phyloP scores from a whole-genome alignment of 2,888 invertebrate genomes.

The Drosophila meridiana region DNA sequence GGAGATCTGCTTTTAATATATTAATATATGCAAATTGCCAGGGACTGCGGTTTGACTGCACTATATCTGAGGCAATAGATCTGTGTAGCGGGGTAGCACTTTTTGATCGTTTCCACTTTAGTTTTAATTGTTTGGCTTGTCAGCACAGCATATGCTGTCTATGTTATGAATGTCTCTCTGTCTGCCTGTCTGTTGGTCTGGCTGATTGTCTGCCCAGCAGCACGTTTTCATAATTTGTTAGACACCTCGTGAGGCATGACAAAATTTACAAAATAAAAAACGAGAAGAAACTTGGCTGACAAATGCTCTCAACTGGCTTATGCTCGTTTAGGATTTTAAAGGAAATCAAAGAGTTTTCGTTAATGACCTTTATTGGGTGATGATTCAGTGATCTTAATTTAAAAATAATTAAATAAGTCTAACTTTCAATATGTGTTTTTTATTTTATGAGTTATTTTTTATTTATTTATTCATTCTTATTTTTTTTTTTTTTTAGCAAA shows the following conservation, averaged over 20 bases:
- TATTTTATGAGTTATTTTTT: no score
- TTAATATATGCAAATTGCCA: slow-evolving; percentile 83
- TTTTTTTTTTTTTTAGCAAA: no score
- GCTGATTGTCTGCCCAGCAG: neutral
- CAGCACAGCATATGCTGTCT: slow-evolving; percentile 61
- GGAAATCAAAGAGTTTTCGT: neutral
- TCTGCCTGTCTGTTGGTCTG: neutral
- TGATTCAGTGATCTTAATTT: neutral
- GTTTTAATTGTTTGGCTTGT: slow-evolving; percentile 82
- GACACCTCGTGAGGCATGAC: slow-evolving; percentile 19
- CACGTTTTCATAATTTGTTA: slow-evolving; percentile 68
- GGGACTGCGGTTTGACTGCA: slow-evolving; percentile 51
- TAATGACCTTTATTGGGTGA: neutral
- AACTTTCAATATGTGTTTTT: no score
- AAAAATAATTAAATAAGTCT: no score
- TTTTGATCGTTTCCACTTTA: slow-evolving; percentile 84
- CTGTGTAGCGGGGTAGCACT: slow-evolving; percentile 62
- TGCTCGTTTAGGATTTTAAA: neutral
- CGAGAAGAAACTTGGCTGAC: neutral
- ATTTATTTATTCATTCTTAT: no score
- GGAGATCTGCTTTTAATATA: slow-evolving; percentile 58
- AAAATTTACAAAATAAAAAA: neutral
- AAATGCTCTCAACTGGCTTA: neutral
- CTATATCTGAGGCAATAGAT: slow-evolving; percentile 62
- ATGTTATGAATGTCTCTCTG: neutral